phyloP scores from a whole-genome alignment of 2,888 invertebrate species.

The Hirtodrosophila cameraria region DNA sequence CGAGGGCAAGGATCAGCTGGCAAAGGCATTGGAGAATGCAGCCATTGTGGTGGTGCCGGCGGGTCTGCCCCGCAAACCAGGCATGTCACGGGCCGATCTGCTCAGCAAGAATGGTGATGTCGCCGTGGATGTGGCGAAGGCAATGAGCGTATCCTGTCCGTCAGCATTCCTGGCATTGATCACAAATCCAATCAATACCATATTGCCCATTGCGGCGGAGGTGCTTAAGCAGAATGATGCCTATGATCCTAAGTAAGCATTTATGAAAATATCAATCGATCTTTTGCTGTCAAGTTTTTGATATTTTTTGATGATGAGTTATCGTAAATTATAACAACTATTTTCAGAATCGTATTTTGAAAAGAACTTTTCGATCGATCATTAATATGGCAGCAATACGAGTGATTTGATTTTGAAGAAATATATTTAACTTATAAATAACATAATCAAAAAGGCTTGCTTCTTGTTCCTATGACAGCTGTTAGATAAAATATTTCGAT shows the following conservation, averaged over 20 bases:
- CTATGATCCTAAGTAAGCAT: constrained; percentile 95
- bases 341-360: no score
- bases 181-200: constrained; percentile 98
- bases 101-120: constrained; percentile 98
- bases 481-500: no score
- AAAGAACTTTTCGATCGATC: no score
- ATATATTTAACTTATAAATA: no score
- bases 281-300: no score
- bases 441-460: no score
- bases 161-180: constrained; percentile 96
- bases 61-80: constrained; percentile 97
- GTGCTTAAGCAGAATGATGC: constrained; percentile 90
- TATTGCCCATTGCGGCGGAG: constrained; percentile 97
- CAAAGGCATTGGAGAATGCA: constrained; percentile 89
- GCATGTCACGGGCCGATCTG: constrained; percentile 97
- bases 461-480: no score
- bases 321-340: no score
- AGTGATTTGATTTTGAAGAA: no score
- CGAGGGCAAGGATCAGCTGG: constrained; percentile 89
- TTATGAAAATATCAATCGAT: no score
- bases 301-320: no score
- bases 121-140: constrained; percentile 91
- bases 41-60: constrained; percentile 97
- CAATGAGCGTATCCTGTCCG: constrained; percentile 91
- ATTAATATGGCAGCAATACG: no score